A percentile compares a stretch with the other conserved stretches of the same genome.
These are phyloP conservation scores for Melitaea athalia DNA, from an alignment of 2,888 invertebrate species.

Conservation along the genomic window DNA sequence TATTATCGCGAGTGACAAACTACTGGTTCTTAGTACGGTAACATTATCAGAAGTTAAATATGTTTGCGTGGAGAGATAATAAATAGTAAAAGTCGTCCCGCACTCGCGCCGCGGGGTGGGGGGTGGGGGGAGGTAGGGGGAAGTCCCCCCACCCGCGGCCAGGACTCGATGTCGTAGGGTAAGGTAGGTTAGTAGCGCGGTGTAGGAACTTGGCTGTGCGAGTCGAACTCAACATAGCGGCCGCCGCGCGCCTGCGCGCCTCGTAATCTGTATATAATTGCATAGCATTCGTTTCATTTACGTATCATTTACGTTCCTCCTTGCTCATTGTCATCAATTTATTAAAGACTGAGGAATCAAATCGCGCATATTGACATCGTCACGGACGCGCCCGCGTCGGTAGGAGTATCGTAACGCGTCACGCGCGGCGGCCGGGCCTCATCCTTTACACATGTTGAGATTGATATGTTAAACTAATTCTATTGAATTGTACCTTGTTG, in stretches of 20 bases:
- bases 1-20: slow-evolving; percentile 74
- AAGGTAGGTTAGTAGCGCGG: slow-evolving; percentile 53
- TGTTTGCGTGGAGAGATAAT: slow-evolving; percentile 70
- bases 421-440: slow-evolving; percentile 45
- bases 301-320: slow-evolving; percentile 78
- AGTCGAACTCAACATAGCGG: slow-evolving; percentile 66
- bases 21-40: slow-evolving; percentile 66
- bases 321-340: slow-evolving; percentile 82
- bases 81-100: slow-evolving; percentile 54
- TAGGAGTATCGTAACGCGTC: slow-evolving; percentile 68
- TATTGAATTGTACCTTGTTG: slow-evolving; percentile 81
- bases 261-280: slow-evolving; percentile 77
- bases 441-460: slow-evolving; percentile 82
- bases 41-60: slow-evolving; percentile 53
- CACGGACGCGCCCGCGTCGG: slow-evolving; percentile 73
- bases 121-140: slow-evolving; percentile 1
- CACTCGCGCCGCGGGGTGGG: slow-evolving; percentile 2
- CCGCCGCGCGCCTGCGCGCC: slow-evolving; percentile 42
- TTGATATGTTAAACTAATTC: slow-evolving; percentile 82
- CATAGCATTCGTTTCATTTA: slow-evolving; percentile 79
- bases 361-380: slow-evolving; percentile 79
- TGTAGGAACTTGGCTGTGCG: slow-evolving; percentile 72
- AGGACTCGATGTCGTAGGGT: too few relatives aligned
- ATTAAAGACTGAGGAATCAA: slow-evolving; percentile 82
- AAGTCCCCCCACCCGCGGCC: slow-evolving; percentile 36